phyloP scores from a whole-genome alignment of 2,797 vertebrate genomes.

The Enteromius anoplus region DNA sequence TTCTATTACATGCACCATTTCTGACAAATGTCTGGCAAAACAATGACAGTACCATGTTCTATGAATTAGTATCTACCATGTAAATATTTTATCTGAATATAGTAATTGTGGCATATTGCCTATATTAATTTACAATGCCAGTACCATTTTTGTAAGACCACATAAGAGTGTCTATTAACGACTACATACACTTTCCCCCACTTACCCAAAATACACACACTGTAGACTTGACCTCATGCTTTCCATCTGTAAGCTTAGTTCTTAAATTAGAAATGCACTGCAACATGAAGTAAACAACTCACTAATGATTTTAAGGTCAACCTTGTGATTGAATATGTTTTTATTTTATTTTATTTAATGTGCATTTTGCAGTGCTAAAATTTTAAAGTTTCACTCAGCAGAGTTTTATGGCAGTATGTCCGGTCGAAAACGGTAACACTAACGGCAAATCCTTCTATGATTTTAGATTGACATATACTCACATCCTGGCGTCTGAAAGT shows the following conservation, averaged over 20 bases:
- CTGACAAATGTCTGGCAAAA: not conserved
- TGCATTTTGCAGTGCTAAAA: not conserved
- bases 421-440: not conserved
- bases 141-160: not conserved
- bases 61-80: not conserved
- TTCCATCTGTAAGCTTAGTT: constrained; percentile 39
- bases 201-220: constrained; percentile 5
- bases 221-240: constrained; percentile 19
- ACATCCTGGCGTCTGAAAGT: constrained; percentile 79
- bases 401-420: not conserved
- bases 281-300: constrained; percentile 18
- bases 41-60: not conserved
- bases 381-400: not conserved
- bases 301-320: not conserved
- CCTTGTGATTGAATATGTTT: not conserved
- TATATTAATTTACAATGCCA: not conserved
- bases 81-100: not conserved
- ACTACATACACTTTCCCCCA: not conserved
- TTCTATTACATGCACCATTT: not conserved
- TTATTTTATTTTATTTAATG: not conserved
- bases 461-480: constrained; percentile 61
- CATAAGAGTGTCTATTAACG: not conserved
- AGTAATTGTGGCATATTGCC: no score
- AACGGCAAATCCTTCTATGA: not conserved
- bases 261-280: constrained; percentile 49